Conservation (phyloP, 2,113 vertebrate species). For the Corythaixoides concolor region DNA sequence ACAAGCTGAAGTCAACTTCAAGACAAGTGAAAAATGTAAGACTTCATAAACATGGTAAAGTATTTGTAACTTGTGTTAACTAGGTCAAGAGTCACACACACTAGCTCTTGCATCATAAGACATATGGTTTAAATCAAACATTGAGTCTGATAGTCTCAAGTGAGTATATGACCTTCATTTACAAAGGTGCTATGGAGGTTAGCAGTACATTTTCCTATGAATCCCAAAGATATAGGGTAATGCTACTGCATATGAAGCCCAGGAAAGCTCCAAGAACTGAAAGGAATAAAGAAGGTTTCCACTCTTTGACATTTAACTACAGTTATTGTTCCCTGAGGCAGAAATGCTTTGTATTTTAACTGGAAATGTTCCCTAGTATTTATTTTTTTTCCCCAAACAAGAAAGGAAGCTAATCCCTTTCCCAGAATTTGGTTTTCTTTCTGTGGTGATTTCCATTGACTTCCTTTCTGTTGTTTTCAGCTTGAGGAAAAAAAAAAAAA, state of each 20-base stretch:
- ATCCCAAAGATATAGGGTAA: neutral
- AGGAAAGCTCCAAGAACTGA: neutral
- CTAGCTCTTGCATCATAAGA: neutral
- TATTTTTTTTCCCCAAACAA: neutral
- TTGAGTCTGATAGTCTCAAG: neutral
- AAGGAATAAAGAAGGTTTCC: neutral
- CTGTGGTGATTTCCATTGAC: neutral
- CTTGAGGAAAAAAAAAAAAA: neutral
- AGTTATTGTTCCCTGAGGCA: neutral
- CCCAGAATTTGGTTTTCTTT: neutral
- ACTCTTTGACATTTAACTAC: neutral
- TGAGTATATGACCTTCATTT: neutral
- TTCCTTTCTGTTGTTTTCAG: neutral
- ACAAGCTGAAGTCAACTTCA: neutral
- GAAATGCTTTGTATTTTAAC: conserved; percentile 21
- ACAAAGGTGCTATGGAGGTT: neutral
- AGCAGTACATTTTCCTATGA: neutral
- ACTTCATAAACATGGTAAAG: neutral
- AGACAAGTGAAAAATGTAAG: neutral
- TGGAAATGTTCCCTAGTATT: neutral
- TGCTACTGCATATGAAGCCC: neutral
- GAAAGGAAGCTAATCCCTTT: neutral
- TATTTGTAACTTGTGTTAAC: neutral
- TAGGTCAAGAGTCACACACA: neutral
- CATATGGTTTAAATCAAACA: conserved; percentile 11